Evolutionary conservation across 92 coral and sea anemone genomes (phyloP).

Genomic region (Porites cylindrica): DNA sequence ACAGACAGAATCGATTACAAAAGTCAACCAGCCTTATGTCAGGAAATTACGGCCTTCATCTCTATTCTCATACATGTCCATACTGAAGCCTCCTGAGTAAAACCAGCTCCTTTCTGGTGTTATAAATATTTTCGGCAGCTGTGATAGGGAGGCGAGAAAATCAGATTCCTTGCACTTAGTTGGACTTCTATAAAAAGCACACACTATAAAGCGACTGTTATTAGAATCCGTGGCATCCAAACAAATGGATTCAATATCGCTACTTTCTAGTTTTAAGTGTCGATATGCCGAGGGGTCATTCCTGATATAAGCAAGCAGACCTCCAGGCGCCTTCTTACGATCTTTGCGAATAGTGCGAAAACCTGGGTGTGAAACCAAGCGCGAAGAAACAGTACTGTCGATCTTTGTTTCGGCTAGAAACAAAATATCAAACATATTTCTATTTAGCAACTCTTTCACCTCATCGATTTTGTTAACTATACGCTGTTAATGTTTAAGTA

Average conservation of each 20-base stretch:
- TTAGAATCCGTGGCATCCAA: not conserved
- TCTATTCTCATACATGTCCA: conserved; percentile 19
- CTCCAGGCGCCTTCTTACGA: too few relatives aligned
- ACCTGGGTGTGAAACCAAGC: too few relatives aligned
- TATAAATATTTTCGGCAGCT: conserved; percentile 42
- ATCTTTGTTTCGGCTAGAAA: too few relatives aligned
- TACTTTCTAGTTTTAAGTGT: too few relatives aligned
- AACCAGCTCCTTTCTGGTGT: conserved; percentile 23
- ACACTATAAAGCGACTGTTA: conserved; percentile 32
- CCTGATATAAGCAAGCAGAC: too few relatives aligned
- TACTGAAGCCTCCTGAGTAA: conserved; percentile 39
- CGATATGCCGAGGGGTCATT: too few relatives aligned
- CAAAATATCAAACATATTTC: too few relatives aligned
- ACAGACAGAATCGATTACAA: too few relatives aligned
- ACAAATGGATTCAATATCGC: not conserved
- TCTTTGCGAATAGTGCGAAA: too few relatives aligned
- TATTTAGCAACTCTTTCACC: not conserved
- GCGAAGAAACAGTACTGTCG: too few relatives aligned
- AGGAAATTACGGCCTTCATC: not conserved
- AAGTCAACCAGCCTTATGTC: too few relatives aligned
- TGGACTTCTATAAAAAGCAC: conserved; percentile 16
- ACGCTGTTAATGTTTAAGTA: conserved; percentile 1
- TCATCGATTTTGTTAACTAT: conserved; percentile 6
- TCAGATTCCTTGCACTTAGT: conserved; percentile 38
- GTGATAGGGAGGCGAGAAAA: conserved; percentile 26